A percentile compares a stretch with the other conserved stretches of the same genome.
Conservation (phyloP, 2,888 invertebrate species). For the Ceratothoa steindachneri region DNA sequence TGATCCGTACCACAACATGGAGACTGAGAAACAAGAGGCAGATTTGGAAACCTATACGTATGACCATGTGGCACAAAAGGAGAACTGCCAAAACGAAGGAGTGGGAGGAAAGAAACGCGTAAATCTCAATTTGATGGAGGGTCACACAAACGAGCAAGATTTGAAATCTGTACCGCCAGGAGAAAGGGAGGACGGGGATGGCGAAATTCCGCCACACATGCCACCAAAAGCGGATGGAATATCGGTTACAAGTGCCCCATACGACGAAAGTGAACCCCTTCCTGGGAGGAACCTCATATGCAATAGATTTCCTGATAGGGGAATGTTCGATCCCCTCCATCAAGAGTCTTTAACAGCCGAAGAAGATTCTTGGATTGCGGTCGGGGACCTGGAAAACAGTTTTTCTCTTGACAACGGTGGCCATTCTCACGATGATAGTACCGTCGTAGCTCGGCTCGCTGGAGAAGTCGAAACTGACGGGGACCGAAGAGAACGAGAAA, state of each 20-base stretch:
- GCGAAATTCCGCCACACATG: not conserved
- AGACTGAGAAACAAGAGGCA: slow-evolving; percentile 4
- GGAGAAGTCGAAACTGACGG: too few species aligned
- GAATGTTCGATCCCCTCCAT: not conserved
- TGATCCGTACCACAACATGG: not conserved
- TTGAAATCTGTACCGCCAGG: not conserved
- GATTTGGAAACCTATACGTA: slow-evolving; percentile 11
- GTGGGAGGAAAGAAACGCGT: not conserved
- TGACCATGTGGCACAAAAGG: not conserved
- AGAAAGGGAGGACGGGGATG: not conserved
- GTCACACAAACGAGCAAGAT: not conserved
- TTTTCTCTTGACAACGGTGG: too few species aligned
- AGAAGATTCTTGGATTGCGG: slow-evolving; percentile 1
- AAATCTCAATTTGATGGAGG: not conserved
- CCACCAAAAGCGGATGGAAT: not conserved
- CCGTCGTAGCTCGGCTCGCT: too few species aligned
- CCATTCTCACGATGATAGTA: too few species aligned
- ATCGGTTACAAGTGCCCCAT: not conserved
- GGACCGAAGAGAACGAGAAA: not conserved
- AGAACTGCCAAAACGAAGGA: not conserved
- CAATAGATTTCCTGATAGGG: not conserved
- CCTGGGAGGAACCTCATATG: too few species aligned
- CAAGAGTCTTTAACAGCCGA: not conserved
- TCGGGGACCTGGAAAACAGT: not conserved
- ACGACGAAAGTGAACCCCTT: not conserved